Conservation (phyloP, 1,140 invertebrate genomes). For the Drosophila repletoides region DNA sequence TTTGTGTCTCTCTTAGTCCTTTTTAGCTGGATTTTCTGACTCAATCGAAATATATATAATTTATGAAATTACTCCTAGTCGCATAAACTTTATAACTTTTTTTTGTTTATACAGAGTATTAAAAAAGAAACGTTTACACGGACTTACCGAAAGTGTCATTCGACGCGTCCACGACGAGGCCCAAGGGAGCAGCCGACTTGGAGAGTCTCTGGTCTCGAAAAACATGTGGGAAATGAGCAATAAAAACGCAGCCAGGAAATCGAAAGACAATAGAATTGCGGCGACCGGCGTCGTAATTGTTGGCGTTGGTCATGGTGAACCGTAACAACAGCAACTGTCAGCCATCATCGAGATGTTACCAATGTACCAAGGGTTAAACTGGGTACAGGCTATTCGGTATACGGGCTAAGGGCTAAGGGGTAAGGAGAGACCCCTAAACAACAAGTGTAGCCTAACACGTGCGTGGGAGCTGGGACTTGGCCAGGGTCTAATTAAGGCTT, state of each 20-base stretch:
- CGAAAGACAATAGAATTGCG: slow-evolving; percentile 80
- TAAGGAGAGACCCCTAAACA: neutral
- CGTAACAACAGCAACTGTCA: slow-evolving; percentile 79
- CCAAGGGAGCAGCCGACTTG: slow-evolving; percentile 23
- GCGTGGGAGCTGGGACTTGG: slow-evolving; percentile 53
- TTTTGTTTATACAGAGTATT: no score
- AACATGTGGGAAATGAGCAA: slow-evolving; percentile 75
- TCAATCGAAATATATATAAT: no score
- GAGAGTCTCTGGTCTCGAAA: slow-evolving; percentile 13
- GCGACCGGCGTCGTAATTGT: slow-evolving; percentile 62
- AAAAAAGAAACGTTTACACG: slow-evolving; percentile 43
- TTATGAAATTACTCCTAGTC: no score
- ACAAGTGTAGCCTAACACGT: slow-evolving; percentile 66
- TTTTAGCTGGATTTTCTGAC: no score
- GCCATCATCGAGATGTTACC: slow-evolving; percentile 8
- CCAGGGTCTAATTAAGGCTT: slow-evolving; percentile 60
- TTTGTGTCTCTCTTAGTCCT: no score
- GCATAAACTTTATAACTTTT: no score
- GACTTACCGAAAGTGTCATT: slow-evolving; percentile 38
- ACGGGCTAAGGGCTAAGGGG: neutral
- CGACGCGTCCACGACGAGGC: neutral
- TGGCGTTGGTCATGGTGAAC: slow-evolving; percentile 79
- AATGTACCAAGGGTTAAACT: neutral
- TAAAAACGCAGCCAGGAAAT: slow-evolving; percentile 71
- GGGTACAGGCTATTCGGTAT: no score